phyloP scores from a whole-genome alignment of 2,797 vertebrate genomes.

The Eospalax fontanierii region DNA sequence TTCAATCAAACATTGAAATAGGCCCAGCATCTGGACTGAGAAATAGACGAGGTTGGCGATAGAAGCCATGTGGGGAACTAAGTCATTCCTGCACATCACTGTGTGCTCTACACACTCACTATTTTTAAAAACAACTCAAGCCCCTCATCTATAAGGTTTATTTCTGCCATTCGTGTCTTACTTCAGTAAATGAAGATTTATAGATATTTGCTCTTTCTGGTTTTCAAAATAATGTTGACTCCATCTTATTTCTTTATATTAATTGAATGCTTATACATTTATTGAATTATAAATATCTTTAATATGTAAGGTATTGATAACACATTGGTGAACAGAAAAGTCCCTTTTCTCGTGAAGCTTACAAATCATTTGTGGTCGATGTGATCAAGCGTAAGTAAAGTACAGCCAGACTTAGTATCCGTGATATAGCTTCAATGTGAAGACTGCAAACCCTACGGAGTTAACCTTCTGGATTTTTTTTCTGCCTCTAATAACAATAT shows the following conservation, averaged over 20 bases:
- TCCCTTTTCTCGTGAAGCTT: neutral
- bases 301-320: neutral
- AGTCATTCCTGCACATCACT: neutral
- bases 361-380: neutral
- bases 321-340: neutral
- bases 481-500: neutral
- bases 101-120: rapidly evolving
- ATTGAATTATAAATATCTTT: neutral
- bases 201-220: neutral
- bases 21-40: neutral
- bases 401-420: neutral
- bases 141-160: neutral
- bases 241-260: neutral
- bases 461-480: neutral
- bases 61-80: no score
- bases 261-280: neutral
- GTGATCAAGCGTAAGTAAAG: neutral
- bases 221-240: slow-evolving; percentile 32
- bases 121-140: neutral
- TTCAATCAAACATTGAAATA: neutral
- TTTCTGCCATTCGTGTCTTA: neutral
- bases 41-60: neutral
- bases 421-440: neutral
- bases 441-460: no score
- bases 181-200: neutral